Percentiles rank a stretch among this genome's conserved stretches.
phyloP scores from a whole-genome alignment of 2,888 invertebrate species.

The Tiliacea citrago region DNA sequence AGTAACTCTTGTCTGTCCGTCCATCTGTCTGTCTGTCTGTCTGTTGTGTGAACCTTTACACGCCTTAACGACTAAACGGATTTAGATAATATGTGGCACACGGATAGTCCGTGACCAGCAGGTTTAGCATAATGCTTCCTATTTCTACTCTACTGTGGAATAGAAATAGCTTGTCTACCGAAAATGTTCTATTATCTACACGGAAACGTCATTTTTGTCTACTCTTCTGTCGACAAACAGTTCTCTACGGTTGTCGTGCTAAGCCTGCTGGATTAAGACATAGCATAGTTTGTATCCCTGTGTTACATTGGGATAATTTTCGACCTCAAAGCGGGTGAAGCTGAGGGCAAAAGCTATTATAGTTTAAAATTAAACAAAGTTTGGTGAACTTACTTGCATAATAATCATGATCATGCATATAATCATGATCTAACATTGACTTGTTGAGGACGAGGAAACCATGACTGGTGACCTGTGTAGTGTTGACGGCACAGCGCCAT shows the following conservation, averaged over 20 bases:
- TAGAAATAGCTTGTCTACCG: no score
- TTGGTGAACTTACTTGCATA: constrained; percentile 6
- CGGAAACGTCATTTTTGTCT: no score
- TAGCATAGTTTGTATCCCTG: neutral
- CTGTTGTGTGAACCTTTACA: neutral
- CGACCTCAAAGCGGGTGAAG: neutral
- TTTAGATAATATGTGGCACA: no score
- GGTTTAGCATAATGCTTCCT: no score
- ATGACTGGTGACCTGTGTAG: constrained; percentile 73
- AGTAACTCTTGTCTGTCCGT: neutral
- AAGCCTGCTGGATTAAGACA: no score
- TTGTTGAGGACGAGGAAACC: constrained; percentile 72
- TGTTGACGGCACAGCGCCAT: constrained; percentile 85
- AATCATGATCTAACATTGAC: neutral
- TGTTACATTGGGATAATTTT: neutral
- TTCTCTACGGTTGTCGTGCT: no score
- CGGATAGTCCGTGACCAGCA: no score
- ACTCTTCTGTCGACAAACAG: no score
- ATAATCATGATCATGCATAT: rapidly evolving
- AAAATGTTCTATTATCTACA: no score
- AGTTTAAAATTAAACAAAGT: neutral
- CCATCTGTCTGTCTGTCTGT: neutral
- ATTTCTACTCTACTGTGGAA: no score
- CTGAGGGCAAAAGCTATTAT: neutral
- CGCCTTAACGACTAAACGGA: no score